phyloP scores from a whole-genome alignment of 2,113 vertebrate species.

The Egretta garzetta region DNA sequence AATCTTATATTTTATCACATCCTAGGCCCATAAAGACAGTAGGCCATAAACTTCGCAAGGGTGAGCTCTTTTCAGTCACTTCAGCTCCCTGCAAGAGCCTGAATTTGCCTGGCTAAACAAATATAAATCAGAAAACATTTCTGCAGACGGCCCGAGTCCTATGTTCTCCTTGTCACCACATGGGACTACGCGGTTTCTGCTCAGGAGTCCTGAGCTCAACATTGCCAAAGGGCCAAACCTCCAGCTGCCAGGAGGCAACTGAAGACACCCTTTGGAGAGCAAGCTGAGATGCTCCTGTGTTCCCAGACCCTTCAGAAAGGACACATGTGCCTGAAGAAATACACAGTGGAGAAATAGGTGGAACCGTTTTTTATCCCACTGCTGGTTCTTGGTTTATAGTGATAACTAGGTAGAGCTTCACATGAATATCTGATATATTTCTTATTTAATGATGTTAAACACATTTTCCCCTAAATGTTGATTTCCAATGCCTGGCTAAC shows the following conservation, averaged over 20 bases:
- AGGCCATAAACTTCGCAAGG: background rate
- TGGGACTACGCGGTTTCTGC: background rate
- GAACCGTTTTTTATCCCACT: background rate
- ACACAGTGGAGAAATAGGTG: background rate
- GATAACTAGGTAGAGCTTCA: background rate
- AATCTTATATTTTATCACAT: background rate
- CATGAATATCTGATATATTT: background rate
- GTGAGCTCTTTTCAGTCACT: background rate
- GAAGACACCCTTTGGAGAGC: background rate
- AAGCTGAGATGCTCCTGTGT: background rate
- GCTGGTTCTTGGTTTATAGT: background rate
- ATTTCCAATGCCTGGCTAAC: background rate
- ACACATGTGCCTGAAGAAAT: background rate
- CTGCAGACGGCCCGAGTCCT: background rate
- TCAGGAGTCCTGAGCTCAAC: background rate
- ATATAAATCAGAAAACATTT: background rate
- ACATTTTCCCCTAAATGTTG: background rate
- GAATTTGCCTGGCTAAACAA: background rate
- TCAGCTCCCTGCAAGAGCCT: background rate
- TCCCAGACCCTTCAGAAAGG: too few species aligned
- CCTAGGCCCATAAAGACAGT: background rate
- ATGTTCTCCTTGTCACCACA: background rate
- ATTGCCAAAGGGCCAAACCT: background rate
- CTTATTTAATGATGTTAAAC: background rate
- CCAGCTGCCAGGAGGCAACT: background rate